Percentiles rank a stretch among this genome's conserved stretches.
Evolutionary conservation across 53 echinoderm and acorn worm genomes (phyloP).

Genomic region (Actinopyga echinites): DNA sequence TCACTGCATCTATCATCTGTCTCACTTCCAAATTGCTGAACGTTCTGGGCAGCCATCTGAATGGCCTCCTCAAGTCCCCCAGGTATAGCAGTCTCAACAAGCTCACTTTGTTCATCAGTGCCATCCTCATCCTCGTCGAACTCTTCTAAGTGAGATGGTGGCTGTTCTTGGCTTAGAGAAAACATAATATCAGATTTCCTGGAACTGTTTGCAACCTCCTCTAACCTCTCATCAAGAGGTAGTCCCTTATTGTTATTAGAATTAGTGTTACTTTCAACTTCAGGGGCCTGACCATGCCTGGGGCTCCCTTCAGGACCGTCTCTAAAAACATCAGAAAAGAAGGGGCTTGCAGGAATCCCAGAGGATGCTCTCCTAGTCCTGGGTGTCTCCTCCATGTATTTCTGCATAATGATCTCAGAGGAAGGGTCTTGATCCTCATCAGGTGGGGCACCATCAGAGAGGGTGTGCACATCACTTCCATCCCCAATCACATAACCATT

Average conservation of each 20-base stretch:
- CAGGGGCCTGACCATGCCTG: too few species aligned
- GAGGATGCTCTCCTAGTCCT: conserved; percentile 12
- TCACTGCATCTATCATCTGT: background rate
- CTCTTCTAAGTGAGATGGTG: conserved; percentile 13
- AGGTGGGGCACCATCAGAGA: conserved; percentile 31
- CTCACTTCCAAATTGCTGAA: background rate
- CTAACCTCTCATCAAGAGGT: too few species aligned
- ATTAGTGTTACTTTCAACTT: conserved; percentile 8
- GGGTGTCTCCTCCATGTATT: conserved; percentile 83
- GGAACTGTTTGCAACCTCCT: background rate
- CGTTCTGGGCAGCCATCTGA: conserved; percentile 5
- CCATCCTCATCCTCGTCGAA: background rate
- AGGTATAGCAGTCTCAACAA: conserved; percentile 21
- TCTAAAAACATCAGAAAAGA: background rate
- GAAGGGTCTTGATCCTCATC: conserved; percentile 32
- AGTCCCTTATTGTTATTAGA: conserved; percentile 10
- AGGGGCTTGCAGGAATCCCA: background rate
- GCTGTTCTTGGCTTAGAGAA: conserved; percentile 57
- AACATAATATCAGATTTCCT: conserved; percentile 31
- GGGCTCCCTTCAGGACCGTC: background rate
- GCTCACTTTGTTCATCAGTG: conserved; percentile 3
- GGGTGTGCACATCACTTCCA: background rate
- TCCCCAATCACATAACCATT: background rate
- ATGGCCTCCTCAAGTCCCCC: conserved; percentile 3
- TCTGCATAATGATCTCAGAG: conserved; percentile 58